Evolutionary conservation across 1,140 invertebrate genomes (phyloP), one percentile per base, ranked within the genome.

Genomic region (Megathymus violae): DNA sequence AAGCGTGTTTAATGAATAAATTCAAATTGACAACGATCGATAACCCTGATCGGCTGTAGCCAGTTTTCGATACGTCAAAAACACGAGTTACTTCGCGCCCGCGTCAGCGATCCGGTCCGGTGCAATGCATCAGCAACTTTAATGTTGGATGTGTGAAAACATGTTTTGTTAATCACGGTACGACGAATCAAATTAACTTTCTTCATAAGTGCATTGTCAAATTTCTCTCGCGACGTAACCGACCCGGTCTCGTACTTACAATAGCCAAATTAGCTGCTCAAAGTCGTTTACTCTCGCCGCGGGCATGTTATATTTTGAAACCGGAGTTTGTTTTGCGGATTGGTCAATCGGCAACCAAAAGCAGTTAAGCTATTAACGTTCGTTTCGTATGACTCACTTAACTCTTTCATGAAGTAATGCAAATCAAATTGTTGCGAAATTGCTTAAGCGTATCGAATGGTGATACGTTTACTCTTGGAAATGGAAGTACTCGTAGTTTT

Each of bases 141-240:
- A 54, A 51, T 62, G 56, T 47, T 58, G 64, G 54, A 70, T 51
- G 61, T 64, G 62, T 63, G 64, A 65, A 72, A 82, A 82, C 76
- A 59, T 44, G 78, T 80, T 78, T 78, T 64, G 80, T 85, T 81
- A 80, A 82, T 82, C 72, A 73, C 66, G 71, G 71, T 75, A 64
- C 62, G 69, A 76, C 64, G 73, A 75, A 74, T 84, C 76, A 63
- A 74, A 79, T 62, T 71, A 76, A 85, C 82, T 88, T 88, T 89
- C 85, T 85, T 84, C 64, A 67, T 80, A 78, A 85, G 71, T 83
- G 80, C 74, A 86, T 84, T 82, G 79, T 86, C 76, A 74, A 89
- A 88, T 88, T 89, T 88, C 82, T 76, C 82, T 72, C 72, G 38
- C 67, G 67, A 68, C 63, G 59, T 72, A 63, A 66, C 61, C 65